phyloP scores from a whole-genome alignment of 2,113 vertebrate species.

The Chlorocebus sabaeus region DNA sequence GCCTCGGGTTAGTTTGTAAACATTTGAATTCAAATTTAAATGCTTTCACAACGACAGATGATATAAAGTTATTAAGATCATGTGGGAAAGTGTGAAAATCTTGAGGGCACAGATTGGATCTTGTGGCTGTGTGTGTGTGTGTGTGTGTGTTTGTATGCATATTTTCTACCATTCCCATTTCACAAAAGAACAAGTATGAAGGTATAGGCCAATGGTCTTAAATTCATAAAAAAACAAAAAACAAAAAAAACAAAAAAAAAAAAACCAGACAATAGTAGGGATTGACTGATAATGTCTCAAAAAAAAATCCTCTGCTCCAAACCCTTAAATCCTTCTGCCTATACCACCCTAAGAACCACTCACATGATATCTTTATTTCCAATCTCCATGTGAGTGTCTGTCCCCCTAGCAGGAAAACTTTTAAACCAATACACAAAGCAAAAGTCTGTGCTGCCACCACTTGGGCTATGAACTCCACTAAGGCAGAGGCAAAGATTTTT shows the following conservation, averaged over 20 bases:
- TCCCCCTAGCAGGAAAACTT: neutral
- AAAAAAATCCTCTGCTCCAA: neutral
- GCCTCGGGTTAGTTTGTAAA: slow-evolving; percentile 1
- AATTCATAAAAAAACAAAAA: neutral
- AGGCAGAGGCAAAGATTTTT: neutral
- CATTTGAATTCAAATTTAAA: slow-evolving; percentile 20
- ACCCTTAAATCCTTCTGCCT: neutral
- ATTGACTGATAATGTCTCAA: neutral
- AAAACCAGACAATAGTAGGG: neutral
- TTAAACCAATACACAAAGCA: neutral
- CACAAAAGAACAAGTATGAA: neutral
- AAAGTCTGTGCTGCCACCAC: neutral
- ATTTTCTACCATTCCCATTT: neutral
- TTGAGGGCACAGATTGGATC: neutral
- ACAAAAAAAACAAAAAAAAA: neutral
- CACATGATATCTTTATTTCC: neutral
- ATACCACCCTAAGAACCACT: neutral
- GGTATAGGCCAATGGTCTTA: neutral
- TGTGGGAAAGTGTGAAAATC: neutral
- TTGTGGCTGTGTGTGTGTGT: neutral
- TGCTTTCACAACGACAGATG: neutral
- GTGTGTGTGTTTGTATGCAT: neutral
- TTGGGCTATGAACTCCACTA: neutral
- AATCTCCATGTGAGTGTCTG: neutral
- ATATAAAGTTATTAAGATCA: neutral